Evolutionary conservation across 1,140 invertebrate genomes (phyloP).

Genomic region (Trypoxylus dichotomus): DNA sequence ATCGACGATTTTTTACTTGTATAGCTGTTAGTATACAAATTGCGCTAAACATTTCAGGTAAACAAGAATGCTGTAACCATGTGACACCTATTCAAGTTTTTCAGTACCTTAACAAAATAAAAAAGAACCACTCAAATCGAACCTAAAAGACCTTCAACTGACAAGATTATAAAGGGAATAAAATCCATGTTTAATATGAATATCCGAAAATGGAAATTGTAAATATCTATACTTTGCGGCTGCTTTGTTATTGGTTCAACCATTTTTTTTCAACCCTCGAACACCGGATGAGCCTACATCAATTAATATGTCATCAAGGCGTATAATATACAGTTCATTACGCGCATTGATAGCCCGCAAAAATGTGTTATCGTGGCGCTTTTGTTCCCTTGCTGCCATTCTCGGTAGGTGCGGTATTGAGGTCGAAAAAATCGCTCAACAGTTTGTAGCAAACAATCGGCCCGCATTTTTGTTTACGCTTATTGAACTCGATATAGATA

Average conservation of each 20-base stretch:
- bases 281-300: background rate
- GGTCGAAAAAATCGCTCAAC: background rate
- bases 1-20: too few relatives aligned
- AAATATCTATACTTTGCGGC: background rate
- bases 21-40: too few relatives aligned
- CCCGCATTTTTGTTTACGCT: conserved; percentile 5
- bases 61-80: too few relatives aligned
- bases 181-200: background rate
- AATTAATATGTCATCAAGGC: conserved; percentile 7
- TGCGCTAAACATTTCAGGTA: too few relatives aligned
- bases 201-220: background rate
- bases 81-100: too few relatives aligned
- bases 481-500: background rate
- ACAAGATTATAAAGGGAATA: too few relatives aligned
- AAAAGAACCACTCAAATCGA: too few relatives aligned
- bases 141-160: too few relatives aligned
- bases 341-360: background rate
- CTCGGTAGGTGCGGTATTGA: background rate
- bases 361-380: background rate
- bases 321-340: conserved; percentile 3
- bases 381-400: background rate
- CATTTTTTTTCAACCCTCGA: background rate
- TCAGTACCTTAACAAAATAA: too few relatives aligned
- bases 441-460: background rate
- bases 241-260: background rate